A percentile compares a stretch with the other conserved stretches of the same genome.
Evolutionary conservation across 2,888 invertebrate species (phyloP).

Genomic region (Euclidia mi): DNA sequence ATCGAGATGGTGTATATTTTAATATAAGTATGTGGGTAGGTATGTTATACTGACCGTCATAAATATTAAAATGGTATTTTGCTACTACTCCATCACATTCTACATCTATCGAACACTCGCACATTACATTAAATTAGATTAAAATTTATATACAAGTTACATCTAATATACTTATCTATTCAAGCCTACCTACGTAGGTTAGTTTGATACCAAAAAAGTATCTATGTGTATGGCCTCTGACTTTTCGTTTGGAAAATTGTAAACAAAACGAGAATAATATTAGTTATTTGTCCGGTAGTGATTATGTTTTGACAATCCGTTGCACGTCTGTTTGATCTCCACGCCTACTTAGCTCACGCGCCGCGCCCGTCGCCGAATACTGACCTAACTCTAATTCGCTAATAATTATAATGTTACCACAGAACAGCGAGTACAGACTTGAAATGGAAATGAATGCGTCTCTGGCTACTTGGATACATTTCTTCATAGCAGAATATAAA

Average conservation of each 20-base stretch:
- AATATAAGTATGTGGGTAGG: slow-evolving; percentile 31
- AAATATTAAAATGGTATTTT: slow-evolving; percentile 69
- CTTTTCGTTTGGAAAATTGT: slow-evolving; percentile 49
- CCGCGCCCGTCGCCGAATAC: slow-evolving; percentile 55
- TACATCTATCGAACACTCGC: slow-evolving; percentile 89
- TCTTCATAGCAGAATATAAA: slow-evolving; percentile 36
- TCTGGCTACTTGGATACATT: slow-evolving; percentile 35
- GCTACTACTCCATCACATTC: slow-evolving; percentile 84
- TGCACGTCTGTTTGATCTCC: slow-evolving; percentile 38
- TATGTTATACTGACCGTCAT: slow-evolving; percentile 61
- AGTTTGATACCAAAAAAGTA: slow-evolving; percentile 71
- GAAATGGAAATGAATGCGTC: slow-evolving; percentile 55
- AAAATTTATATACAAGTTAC: slow-evolving; percentile 88
- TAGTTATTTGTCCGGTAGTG: slow-evolving; percentile 44
- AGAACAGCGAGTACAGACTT: slow-evolving; percentile 71
- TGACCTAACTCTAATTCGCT: slow-evolving; percentile 50
- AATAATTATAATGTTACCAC: slow-evolving; percentile 66
- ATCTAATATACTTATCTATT: slow-evolving; percentile 81
- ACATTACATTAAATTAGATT: slow-evolving; percentile 86
- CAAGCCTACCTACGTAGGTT: slow-evolving; percentile 76
- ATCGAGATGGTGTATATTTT: slow-evolving; percentile 20
- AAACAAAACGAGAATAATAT: slow-evolving; percentile 31
- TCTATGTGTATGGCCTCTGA: slow-evolving; percentile 78
- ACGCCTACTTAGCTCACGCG: slow-evolving; percentile 56
- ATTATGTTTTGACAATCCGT: slow-evolving; percentile 61